Base-by-base conservation (phyloP, 2,888 invertebrate species). In the Rhingia rostrata region DNA sequence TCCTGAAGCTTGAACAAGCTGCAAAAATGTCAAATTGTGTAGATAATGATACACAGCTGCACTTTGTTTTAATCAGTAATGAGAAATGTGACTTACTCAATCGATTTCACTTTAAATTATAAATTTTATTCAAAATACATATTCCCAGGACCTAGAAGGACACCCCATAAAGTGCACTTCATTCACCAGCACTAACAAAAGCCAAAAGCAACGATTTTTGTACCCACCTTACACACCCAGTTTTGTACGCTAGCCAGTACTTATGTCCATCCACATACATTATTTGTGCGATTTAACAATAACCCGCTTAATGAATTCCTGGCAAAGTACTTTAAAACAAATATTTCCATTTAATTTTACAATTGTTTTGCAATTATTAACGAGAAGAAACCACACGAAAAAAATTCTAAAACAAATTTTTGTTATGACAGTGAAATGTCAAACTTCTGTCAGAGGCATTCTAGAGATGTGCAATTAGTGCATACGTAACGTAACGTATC, bases 231-330 rank as follows among this genome's bases (percentile, higher is more conserved):
- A 86, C 87, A 5, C 85, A 72, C 7, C 86, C 87, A 56, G 87
- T 88, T 69, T 87, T 87, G 53, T 88, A 88, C 0, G 88, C 87
- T 10, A 88, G 69, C 88, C 88, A 88, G 43, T 88, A 88, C 78
- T 88, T 88, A 63, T 86, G 88, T 3, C 88, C 88, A 61, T 88
- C 88, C 0, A 87, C 74, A 67, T 87, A 88, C 88, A 88, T 88
- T 58, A 41, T 53, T 69, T 61, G 22, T 7, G 35, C 37, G 14
- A 41, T 66, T 58, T 49, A 10, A n/a, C 6, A n/a, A 39, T 12
- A 49, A 9, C 4, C 30, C 4, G 32, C 33, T 33, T 9, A n/a
- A n/a, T 6, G 6, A 53, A n/a, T 37, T 30, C 35, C 10, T n/a
- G 49, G 4, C 14, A 43, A 35, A n/a, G 14, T 6, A 14, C 5